Evolutionary conservation across 2,888 invertebrate species (phyloP).

Genomic region (Monochamus alternatus): DNA sequence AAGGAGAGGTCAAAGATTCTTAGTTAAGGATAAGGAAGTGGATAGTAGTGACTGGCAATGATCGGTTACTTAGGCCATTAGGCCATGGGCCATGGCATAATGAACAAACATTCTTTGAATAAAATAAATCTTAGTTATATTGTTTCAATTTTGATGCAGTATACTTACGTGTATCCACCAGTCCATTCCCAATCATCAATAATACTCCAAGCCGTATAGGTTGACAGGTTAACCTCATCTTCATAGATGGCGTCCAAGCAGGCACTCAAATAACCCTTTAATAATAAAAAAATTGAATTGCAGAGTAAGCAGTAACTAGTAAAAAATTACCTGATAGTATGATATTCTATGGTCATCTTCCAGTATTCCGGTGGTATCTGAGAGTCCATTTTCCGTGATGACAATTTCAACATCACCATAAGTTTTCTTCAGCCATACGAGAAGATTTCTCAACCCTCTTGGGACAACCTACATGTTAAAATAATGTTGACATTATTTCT

Average conservation of each 20-base stretch:
- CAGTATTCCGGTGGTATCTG: conserved; percentile 61
- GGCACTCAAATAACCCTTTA: conserved; percentile 45
- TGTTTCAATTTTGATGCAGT: no score
- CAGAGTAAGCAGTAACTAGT: neutral
- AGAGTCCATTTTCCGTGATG: conserved; percentile 75
- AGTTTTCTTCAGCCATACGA: conserved; percentile 66
- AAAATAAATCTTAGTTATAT: no score
- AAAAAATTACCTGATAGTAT: conserved; percentile 20
- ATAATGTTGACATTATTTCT: no score
- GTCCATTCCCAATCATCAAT: conserved; percentile 50
- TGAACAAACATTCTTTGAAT: no score
- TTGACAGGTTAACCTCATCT: conserved; percentile 43
- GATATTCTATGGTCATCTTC: conserved; percentile 38
- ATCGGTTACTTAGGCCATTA: no score
- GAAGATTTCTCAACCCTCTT: conserved; percentile 73
- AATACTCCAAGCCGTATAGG: conserved; percentile 47
- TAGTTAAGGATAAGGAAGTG: no score
- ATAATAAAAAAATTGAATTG: neutral
- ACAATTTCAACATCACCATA: conserved; percentile 72
- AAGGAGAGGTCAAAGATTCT: no score
- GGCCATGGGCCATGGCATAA: no score
- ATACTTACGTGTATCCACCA: conserved; percentile 45
- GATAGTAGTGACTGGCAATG: no score
- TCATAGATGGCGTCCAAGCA: conserved; percentile 48
- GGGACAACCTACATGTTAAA: conserved; percentile 60